Evolutionary conservation across 1,140 invertebrate species (phyloP).

Genomic region (Grapholita molesta): DNA sequence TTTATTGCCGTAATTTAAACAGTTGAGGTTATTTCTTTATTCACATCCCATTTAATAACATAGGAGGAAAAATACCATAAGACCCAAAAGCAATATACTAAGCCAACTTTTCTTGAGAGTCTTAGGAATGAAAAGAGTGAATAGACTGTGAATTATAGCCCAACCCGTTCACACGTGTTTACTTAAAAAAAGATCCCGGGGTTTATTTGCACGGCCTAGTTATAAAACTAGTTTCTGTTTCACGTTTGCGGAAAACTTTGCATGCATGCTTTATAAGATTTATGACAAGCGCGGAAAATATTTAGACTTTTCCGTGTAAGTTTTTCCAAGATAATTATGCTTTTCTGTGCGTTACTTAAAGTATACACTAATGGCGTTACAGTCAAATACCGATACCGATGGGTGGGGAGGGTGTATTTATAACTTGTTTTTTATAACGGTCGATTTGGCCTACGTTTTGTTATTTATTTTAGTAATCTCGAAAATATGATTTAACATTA

Average conservation of each 20-base stretch:
- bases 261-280: no score
- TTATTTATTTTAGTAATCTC: no score
- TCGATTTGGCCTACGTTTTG: no score
- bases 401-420: no score
- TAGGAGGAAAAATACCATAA: not conserved
- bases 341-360: no score
- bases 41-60: not conserved
- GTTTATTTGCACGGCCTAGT: not conserved
- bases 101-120: not conserved
- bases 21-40: not conserved
- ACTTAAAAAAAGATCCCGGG: not conserved
- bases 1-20: not conserved
- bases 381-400: no score
- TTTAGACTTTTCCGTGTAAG: no score
- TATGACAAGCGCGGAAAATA: not conserved
- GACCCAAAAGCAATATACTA: not conserved
- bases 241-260: not conserved
- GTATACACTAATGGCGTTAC: no score
- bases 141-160: not conserved
- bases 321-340: no score
- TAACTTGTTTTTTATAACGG: no score
- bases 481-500: no score
- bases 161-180: not conserved
- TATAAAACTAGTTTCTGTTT: not conserved
- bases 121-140: not conserved